Evolutionary conservation across 2,113 vertebrate genomes (phyloP).

Genomic region (Todiramphus chloris): DNA sequence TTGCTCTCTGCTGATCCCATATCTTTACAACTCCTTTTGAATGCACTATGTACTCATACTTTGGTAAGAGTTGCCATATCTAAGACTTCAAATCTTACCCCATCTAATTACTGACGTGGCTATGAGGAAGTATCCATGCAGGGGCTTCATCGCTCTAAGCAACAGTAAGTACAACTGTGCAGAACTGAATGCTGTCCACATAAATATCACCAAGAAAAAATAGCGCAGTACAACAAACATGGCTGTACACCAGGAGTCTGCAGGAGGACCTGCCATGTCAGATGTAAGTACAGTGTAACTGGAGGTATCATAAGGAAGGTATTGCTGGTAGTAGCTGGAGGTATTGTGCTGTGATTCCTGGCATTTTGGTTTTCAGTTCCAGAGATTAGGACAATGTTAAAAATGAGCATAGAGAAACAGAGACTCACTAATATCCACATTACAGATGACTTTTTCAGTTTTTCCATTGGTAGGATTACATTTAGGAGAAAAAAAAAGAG

Average conservation of each 20-base stretch:
- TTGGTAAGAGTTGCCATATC: neutral
- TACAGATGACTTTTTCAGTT: slow-evolving; percentile 23
- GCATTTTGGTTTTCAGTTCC: slow-evolving; percentile 71
- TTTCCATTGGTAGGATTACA: slow-evolving; percentile 41
- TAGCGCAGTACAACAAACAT: slow-evolving; percentile 70
- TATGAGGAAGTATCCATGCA: slow-evolving; percentile 41
- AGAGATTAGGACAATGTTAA: slow-evolving; percentile 77
- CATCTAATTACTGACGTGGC: slow-evolving; percentile 38
- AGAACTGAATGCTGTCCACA: slow-evolving; percentile 69
- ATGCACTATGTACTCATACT: neutral
- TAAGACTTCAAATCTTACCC: slow-evolving; percentile 55
- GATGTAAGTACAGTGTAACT: neutral
- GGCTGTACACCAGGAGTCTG: neutral
- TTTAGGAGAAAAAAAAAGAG: neutral
- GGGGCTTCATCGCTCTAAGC: slow-evolving; percentile 22
- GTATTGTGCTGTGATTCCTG: neutral
- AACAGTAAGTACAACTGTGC: slow-evolving; percentile 67
- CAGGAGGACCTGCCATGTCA: neutral
- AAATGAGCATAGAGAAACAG: slow-evolving; percentile 73
- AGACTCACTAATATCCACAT: slow-evolving; percentile 71
- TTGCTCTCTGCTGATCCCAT: neutral
- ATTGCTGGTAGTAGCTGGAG: neutral
- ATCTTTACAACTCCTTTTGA: neutral
- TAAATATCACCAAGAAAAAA: slow-evolving; percentile 74
- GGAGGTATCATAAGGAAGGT: rapidly evolving